Evolutionary conservation across 2,888 invertebrate genomes (phyloP).

Genomic region (Mesopsocus fuscifrons): DNA sequence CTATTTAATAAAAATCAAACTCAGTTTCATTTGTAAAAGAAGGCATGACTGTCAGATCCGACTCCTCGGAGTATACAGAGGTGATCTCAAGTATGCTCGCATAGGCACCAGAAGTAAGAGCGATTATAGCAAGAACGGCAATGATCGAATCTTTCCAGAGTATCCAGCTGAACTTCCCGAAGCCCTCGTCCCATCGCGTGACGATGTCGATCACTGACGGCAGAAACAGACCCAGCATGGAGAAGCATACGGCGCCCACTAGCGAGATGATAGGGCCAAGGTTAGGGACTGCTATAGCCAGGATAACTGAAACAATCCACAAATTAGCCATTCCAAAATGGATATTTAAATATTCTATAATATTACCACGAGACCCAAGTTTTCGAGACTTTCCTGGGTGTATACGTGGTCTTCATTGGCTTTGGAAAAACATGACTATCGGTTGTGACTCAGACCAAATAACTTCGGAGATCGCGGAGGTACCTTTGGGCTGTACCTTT

Average conservation of each 20-base stretch:
- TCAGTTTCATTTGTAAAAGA: too few species aligned
- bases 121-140: conserved; percentile 38
- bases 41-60: too few species aligned
- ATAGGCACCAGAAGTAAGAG: conserved; percentile 42
- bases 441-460: too few species aligned
- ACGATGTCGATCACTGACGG: conserved; percentile 56
- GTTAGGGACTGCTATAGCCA: conserved; percentile 62
- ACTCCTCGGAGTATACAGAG: conserved; percentile 17
- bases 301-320: conserved; percentile 42
- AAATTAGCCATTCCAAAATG: too few species aligned
- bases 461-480: too few species aligned
- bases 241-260: conserved; percentile 59
- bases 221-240: conserved; percentile 49
- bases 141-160: conserved; percentile 45
- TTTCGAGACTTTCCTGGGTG: too few species aligned
- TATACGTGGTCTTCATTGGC: too few species aligned
- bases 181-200: conserved; percentile 37
- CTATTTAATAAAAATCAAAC: too few species aligned
- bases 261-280: conserved; percentile 75
- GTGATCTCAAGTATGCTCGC: conserved; percentile 26
- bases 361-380: too few species aligned
- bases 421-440: too few species aligned
- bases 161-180: conserved; percentile 43
- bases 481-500: too few species aligned
- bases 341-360: too few species aligned